A percentile compares a stretch with the other conserved stretches of the same genome.
These are phyloP conservation scores for Sinocyclocheilus anshuiensis DNA, from an alignment of 2,113 vertebrate genomes.

Conservation along the genomic window DNA sequence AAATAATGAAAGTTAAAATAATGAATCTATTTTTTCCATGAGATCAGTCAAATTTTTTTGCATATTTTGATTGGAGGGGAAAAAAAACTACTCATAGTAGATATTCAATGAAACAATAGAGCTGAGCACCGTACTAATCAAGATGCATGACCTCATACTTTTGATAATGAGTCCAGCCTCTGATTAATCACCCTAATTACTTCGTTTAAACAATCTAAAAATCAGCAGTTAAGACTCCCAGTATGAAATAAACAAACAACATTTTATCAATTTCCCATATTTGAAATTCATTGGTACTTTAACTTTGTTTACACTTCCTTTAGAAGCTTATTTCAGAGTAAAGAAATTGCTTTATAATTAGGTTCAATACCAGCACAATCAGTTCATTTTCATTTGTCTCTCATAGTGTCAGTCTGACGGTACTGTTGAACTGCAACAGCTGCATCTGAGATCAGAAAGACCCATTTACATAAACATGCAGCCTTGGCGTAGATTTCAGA, in stretches of 20 bases:
- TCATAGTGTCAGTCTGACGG: not conserved
- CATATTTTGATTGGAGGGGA: not conserved
- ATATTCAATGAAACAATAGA: not conserved
- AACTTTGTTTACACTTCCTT: not conserved
- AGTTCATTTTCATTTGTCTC: conserved; percentile 12
- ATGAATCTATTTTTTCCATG: not conserved
- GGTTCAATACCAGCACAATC: not conserved
- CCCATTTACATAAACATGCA: not conserved
- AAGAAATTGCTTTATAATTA: not conserved
- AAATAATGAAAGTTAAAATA: not conserved
- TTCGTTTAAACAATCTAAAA: not conserved
- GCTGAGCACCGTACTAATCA: not conserved
- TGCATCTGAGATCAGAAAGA: not conserved
- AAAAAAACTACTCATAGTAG: not conserved
- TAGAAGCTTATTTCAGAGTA: not conserved
- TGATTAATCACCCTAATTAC: not conserved
- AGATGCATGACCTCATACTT: not conserved
- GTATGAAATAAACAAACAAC: not conserved
- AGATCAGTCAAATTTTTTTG: not conserved
- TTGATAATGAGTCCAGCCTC: not conserved
- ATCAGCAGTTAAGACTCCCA: not conserved
- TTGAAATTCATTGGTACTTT: not conserved
- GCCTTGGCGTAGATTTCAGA: not conserved
- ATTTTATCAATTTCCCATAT: not conserved
- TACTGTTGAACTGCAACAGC: not conserved